These are phyloP conservation scores for Agrilus biguttatus DNA, from an alignment of 2,888 invertebrate species.

Conservation along the genomic window DNA sequence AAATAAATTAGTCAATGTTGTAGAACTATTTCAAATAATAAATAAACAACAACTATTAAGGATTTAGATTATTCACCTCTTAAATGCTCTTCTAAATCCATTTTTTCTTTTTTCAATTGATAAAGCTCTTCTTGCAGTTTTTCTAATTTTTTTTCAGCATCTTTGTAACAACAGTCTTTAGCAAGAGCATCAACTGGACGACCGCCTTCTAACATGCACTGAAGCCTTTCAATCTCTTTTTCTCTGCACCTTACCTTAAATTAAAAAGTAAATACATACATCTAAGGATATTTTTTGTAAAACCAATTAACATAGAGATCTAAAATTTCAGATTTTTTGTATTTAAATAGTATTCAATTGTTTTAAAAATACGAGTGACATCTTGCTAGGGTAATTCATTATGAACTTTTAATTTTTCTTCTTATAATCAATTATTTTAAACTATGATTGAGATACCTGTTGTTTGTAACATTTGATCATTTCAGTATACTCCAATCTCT, in stretches of 20 bases:
- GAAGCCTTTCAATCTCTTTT: constrained; percentile 55
- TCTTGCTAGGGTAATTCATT: too few relatives aligned
- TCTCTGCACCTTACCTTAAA: constrained; percentile 32
- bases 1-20: too few relatives aligned
- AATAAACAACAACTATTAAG: neutral
- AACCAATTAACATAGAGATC: too few relatives aligned
- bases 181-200: constrained; percentile 47
- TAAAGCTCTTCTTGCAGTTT: constrained; percentile 40
- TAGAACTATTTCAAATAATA: too few relatives aligned
- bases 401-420: too few relatives aligned
- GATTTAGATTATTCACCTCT: constrained; percentile 25
- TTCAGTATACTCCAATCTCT: constrained; percentile 23
- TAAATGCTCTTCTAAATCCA: constrained; percentile 38
- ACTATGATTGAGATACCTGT: constrained; percentile 2
- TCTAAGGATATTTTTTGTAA: too few relatives aligned
- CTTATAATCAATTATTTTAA: neutral
- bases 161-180: constrained; percentile 51
- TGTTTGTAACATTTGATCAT: constrained; percentile 22
- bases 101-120: constrained; percentile 45
- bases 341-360: too few relatives aligned
- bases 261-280: too few relatives aligned
- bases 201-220: constrained; percentile 55
- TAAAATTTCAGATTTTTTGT: too few relatives aligned
- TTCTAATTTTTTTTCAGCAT: constrained; percentile 33
- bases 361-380: too few relatives aligned